Percentiles rank a stretch among this genome's conserved stretches.
Evolutionary conservation across 2,113 vertebrate genomes (phyloP).

Genomic region (Charadrius vociferus): DNA sequence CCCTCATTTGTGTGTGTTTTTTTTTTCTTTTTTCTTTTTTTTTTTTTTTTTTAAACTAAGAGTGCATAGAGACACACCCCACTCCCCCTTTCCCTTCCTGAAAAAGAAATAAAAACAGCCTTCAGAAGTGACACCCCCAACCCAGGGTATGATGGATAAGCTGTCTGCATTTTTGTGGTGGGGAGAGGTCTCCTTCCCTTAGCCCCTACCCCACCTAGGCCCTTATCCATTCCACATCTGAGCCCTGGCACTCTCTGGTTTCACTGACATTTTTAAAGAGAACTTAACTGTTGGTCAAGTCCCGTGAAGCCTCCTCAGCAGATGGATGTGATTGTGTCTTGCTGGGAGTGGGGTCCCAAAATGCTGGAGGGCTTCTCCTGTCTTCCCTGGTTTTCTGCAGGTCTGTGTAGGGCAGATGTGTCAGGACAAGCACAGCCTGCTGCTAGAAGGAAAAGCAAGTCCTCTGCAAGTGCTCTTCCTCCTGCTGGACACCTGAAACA

Average conservation of each 20-base stretch:
- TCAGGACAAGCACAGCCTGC: not conserved
- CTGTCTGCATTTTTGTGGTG: not conserved
- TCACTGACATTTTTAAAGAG: not conserved
- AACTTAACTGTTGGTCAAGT: not conserved
- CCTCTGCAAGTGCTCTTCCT: not conserved
- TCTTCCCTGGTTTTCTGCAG: not conserved
- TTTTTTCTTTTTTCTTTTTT: too few species aligned
- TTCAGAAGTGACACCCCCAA: not conserved
- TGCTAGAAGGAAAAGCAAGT: not conserved
- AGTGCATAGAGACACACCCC: not conserved
- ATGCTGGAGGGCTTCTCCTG: not conserved
- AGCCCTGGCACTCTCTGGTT: not conserved
- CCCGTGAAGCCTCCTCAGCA: fast-evolving
- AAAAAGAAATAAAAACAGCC: not conserved
- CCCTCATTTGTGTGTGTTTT: not conserved
- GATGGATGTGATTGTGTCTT: not conserved
- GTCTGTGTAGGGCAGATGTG: not conserved
- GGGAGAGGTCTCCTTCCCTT: not conserved
- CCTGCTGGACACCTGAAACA: not conserved
- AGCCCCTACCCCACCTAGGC: not conserved
- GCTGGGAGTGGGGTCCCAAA: not conserved
- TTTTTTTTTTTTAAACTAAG: not conserved
- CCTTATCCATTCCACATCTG: not conserved
- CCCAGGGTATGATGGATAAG: not conserved
- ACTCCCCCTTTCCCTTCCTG: not conserved